phyloP scores from a whole-genome alignment of 2,888 invertebrate genomes.

The Lepidochitona cinerea region DNA sequence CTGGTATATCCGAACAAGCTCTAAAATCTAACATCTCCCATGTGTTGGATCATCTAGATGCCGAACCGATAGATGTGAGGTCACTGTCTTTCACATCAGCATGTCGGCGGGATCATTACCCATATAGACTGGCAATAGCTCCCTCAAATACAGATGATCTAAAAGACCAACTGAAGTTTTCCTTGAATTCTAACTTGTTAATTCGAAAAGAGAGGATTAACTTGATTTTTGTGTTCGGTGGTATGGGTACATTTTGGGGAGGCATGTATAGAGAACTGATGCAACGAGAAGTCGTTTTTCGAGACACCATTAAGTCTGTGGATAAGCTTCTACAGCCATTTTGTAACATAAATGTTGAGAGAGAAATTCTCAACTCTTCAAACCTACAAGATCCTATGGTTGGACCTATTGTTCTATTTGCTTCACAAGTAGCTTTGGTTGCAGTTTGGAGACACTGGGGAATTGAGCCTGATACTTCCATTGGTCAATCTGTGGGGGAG shows the following conservation, averaged over 20 bases:
- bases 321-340: constrained; percentile 30
- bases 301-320: constrained; percentile 32
- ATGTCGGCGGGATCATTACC: constrained; percentile 35
- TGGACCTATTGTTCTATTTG: constrained; percentile 47
- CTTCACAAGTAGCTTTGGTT: constrained; percentile 39
- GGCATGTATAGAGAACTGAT: constrained; percentile 53
- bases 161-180: neutral
- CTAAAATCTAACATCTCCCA: constrained; percentile 12
- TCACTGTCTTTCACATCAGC: constrained; percentile 32
- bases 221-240: constrained; percentile 51
- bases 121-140: constrained; percentile 15
- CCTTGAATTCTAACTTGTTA: neutral
- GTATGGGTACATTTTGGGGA: constrained; percentile 54
- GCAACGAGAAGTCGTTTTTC: constrained; percentile 29
- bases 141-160: constrained; percentile 18
- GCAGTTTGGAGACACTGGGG: constrained; percentile 36
- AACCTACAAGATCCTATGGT: constrained; percentile 35
- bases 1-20: constrained; percentile 10
- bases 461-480: constrained; percentile 30
- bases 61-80: neutral
- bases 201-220: neutral
- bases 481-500: constrained; percentile 52
- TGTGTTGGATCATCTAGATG: neutral
- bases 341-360: constrained; percentile 31
- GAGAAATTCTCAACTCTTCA: constrained; percentile 24